phyloP scores from a whole-genome alignment of 2,797 vertebrate species.

The Sciaenops ocellatus region DNA sequence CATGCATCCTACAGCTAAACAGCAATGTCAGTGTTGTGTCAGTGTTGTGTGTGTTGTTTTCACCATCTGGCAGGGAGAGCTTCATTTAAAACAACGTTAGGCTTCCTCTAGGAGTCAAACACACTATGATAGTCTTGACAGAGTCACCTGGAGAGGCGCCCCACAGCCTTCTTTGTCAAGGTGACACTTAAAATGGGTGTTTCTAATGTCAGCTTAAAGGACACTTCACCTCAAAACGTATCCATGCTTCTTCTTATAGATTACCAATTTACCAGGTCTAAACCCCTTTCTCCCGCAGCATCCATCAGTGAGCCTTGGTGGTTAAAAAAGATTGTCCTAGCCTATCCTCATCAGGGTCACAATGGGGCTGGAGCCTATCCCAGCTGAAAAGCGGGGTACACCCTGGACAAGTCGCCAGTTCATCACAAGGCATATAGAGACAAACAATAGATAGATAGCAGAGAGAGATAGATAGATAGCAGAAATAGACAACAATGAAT shows the following conservation, averaged over 20 bases:
- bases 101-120: not conserved
- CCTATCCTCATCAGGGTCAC: too few relatives aligned
- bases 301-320: not conserved
- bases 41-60: not conserved
- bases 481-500: too few relatives aligned
- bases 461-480: too few relatives aligned
- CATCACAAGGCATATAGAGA: too few relatives aligned
- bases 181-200: conserved; percentile 57
- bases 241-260: not conserved
- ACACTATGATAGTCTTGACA: not conserved
- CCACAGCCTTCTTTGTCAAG: conserved; percentile 48
- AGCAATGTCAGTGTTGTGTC: not conserved
- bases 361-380: too few relatives aligned
- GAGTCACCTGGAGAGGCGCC: not conserved
- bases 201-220: conserved; percentile 45
- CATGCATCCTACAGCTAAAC: not conserved
- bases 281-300: not conserved
- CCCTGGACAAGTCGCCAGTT: too few relatives aligned
- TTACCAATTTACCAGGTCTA: too few relatives aligned
- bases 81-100: not conserved
- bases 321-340: not conserved
- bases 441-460: too few relatives aligned
- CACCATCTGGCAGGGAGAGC: not conserved
- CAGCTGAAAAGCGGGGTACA: too few relatives aligned
- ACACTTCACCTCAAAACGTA: not conserved